These are phyloP conservation scores for Sipha maydis DNA, from an alignment of 2,888 invertebrate genomes.

Conservation along the genomic window DNA sequence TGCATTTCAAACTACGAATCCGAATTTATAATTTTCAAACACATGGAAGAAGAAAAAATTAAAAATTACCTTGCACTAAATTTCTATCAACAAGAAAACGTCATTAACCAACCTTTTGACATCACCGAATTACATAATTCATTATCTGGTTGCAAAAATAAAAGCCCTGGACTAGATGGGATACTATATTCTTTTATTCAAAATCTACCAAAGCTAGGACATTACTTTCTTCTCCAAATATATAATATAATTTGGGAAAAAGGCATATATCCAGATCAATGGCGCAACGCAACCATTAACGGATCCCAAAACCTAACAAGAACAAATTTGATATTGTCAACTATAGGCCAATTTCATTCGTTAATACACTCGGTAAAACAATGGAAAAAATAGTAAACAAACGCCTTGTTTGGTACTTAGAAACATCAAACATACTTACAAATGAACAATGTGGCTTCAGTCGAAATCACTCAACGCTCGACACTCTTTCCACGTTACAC, in stretches of 20 bases:
- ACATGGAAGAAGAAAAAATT: not conserved
- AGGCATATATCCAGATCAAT: constrained; percentile 23
- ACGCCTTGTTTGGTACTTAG: constrained; percentile 1
- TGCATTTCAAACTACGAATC: too few relatives aligned
- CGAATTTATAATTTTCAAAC: constrained; percentile 31
- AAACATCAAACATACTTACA: constrained; percentile 15
- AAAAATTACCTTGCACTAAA: constrained; percentile 6
- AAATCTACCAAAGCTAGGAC: too few relatives aligned
- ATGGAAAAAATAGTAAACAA: constrained; percentile 10
- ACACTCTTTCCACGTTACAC: not conserved
- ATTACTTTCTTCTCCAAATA: too few relatives aligned
- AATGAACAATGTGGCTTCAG: constrained; percentile 21
- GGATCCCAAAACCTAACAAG: constrained; percentile 11
- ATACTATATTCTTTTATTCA: constrained; percentile 4
- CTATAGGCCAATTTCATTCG: constrained; percentile 14
- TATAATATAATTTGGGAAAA: constrained; percentile 19
- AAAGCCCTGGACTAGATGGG: constrained; percentile 9
- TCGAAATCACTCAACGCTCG: not conserved
- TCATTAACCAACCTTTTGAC: not conserved
- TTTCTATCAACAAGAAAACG: constrained; percentile 13
- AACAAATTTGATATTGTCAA: constrained; percentile 8
- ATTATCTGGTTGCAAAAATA: constrained; percentile 15
- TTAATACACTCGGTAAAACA: constrained; percentile 16
- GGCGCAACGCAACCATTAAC: constrained; percentile 9
- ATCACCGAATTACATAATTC: constrained; percentile 12